Evolutionary conservation across 2,888 invertebrate genomes (phyloP).

Genomic region (Leptinotarsa rubiginosa): DNA sequence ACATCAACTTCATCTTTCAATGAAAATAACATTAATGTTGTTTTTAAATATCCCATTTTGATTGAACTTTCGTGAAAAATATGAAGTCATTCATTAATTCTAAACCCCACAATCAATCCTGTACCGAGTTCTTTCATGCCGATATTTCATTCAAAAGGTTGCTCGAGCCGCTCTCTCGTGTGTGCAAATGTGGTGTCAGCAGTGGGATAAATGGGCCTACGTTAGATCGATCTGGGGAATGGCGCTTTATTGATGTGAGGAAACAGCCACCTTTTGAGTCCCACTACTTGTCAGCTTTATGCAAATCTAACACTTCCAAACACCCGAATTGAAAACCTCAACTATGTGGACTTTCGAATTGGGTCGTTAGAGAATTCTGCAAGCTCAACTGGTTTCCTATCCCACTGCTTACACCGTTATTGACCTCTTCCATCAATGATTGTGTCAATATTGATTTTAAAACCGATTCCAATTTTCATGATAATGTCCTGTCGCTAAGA

Average conservation of each 20-base stretch:
- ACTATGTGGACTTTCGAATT: conserved; percentile 40
- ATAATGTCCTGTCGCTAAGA: background rate
- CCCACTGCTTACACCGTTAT: background rate
- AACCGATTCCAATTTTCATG: background rate
- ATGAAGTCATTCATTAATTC: background rate
- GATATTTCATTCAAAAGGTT: conserved; percentile 20
- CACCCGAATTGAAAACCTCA: conserved; percentile 51
- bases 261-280: conserved; percentile 43
- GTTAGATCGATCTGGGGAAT: conserved; percentile 13
- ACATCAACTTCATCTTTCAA: background rate
- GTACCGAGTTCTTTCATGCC: conserved; percentile 1
- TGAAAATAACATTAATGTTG: background rate
- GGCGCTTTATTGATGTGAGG: conserved; percentile 49
- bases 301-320: conserved; percentile 53
- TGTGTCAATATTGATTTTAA: background rate
- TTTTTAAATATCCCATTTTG: no score
- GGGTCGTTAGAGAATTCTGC: conserved; percentile 23
- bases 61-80: background rate
- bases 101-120: background rate
- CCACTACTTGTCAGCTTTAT: conserved; percentile 48
- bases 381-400: conserved; percentile 13
- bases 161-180: background rate
- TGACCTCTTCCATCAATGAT: conserved; percentile 1
- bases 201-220: conserved; percentile 13
- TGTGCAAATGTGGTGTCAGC: conserved; percentile 15